These are phyloP conservation scores for Cervus canadensis DNA, from an alignment of 2,113 vertebrate genomes.

Conservation along the genomic window DNA sequence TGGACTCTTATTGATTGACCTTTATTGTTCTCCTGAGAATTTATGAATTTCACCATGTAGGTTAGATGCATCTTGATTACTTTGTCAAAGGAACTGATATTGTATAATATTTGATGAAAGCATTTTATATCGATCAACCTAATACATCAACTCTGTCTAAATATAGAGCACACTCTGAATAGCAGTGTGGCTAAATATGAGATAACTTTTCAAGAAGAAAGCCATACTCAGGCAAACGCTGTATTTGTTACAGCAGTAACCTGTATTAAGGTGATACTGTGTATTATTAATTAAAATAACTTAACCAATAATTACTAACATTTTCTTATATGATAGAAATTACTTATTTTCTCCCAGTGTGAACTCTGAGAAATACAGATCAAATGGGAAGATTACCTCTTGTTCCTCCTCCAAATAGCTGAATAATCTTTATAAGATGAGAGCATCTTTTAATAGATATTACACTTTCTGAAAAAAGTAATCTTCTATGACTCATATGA, in stretches of 20 bases:
- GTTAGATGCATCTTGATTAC: background rate
- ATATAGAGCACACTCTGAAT: background rate
- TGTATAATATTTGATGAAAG: background rate
- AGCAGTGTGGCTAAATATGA: background rate
- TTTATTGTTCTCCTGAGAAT: background rate
- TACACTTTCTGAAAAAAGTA: background rate
- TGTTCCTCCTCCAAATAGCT: background rate
- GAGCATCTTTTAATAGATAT: background rate
- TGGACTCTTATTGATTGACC: background rate
- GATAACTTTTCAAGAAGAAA: background rate
- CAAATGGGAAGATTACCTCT: background rate
- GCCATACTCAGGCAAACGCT: background rate
- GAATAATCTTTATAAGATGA: background rate
- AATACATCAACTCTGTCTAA: background rate
- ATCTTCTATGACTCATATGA: background rate
- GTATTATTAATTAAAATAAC: background rate
- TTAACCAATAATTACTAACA: background rate
- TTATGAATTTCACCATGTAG: background rate
- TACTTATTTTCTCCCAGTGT: accelerated
- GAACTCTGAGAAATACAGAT: background rate
- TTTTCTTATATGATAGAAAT: background rate
- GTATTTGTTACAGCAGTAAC: background rate
- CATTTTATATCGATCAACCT: background rate
- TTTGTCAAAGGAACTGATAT: background rate
- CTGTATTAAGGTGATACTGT: background rate